Percentiles rank a stretch among this genome's conserved stretches.
phyloP scores from a whole-genome alignment of 2,888 invertebrate genomes.

The Tipula confusa region DNA sequence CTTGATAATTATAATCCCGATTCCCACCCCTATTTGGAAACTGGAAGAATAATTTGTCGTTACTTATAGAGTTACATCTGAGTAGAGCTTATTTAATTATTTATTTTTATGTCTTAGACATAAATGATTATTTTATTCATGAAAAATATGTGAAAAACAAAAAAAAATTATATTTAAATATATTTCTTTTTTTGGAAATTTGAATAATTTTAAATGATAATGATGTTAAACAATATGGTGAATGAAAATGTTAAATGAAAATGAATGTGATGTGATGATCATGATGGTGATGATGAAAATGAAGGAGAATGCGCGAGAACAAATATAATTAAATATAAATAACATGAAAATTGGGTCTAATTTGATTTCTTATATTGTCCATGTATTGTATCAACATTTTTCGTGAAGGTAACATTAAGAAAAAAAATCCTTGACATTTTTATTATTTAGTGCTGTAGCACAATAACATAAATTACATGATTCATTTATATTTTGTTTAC shows the following conservation, averaged over 20 bases:
- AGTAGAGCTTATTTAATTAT: not conserved
- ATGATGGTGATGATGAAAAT: conserved; percentile 1
- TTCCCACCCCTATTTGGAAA: conserved; percentile 41
- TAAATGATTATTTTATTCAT: conserved; percentile 25
- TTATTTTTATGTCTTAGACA: not conserved
- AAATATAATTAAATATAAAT: conserved; percentile 8
- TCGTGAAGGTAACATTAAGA: not conserved
- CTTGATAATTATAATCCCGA: conserved; percentile 30
- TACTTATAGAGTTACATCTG: conserved; percentile 1
- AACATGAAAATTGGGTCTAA: conserved; percentile 25
- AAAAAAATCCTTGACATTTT: not conserved
- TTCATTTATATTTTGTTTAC: not conserved
- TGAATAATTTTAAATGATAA: conserved; percentile 25
- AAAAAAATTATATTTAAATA: not conserved
- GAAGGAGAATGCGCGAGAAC: conserved; percentile 25
- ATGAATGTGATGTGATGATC: not conserved
- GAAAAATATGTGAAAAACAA: conserved; percentile 13
- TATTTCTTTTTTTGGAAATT: not conserved
- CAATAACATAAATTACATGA: not conserved
- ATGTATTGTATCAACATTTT: not conserved
- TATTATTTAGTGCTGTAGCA: not conserved
- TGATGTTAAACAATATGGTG: not conserved
- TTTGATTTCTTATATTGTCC: conserved; percentile 16
- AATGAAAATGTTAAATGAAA: conserved; percentile 8
- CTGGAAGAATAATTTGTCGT: conserved; percentile 14